Base-by-base conservation (phyloP, 2,113 vertebrate genomes). In the Lipophrys pholis region DNA sequence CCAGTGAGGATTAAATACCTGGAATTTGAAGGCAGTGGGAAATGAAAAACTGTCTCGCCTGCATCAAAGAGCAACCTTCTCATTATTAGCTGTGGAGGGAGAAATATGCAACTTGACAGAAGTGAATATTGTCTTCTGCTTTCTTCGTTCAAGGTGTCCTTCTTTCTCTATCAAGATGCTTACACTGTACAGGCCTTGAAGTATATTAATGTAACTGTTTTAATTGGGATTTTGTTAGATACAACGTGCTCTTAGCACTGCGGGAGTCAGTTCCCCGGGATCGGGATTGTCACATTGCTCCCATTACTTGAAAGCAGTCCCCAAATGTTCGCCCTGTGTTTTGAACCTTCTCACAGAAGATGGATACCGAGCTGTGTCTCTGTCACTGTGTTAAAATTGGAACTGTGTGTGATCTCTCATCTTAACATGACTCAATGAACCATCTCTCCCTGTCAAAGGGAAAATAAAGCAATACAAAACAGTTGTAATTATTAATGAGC, bases 1-100 rank as follows among this genome's bases (percentile, higher is more conserved):
- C 90, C 91, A 83, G 73, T 49, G 84, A 87, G 87, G 83, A 87
- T 88, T 90, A 84, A 86, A 90, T 83, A 85, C 82, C 83, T 89
- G 73, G 66, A 90, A 86, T 87, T 78, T 86, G 74, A 90, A 86
- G 80, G 82, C 66, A 30, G 77, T 60, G 30, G 83, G 82, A 90
- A 91, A 90, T 91, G 87, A 91, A 91, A 92, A 84, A 78, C 42
- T 71, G 81, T 79, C 85, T 89, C 50, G 46, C 79, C 69, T 72
- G 86, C 87, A 87, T 92, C 86, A 87, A 91, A 89, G 86, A 85
- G 70, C 80, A 85, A 75, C 72, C 81, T 77, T 87, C 87, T 85
- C 87, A 85, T 90, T 90, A 87, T 90, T 87, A 89, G 74, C 84
- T 81, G 67, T 66, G 48, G 76, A 78, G 59, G 53, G 57, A 77